phyloP scores from a whole-genome alignment of 2,888 invertebrate species.

The Pycnomerus fuliginosus region DNA sequence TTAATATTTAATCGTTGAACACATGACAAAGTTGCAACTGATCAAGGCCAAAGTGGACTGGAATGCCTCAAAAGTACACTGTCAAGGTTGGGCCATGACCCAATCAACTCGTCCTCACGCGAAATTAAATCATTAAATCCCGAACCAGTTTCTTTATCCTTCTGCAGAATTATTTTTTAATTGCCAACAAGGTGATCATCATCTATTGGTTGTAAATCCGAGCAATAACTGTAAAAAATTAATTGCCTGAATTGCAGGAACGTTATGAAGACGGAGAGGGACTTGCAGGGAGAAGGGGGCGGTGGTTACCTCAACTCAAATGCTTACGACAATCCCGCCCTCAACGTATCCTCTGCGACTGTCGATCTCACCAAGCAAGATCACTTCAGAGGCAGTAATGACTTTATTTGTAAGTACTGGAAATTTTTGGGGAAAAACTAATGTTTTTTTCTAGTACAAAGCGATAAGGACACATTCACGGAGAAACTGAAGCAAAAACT shows the following conservation, averaged over 20 bases:
- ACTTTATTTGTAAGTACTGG: conserved; percentile 57
- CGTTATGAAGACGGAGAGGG: conserved; percentile 33
- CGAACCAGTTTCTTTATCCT: too few species aligned
- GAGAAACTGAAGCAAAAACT: conserved; percentile 45
- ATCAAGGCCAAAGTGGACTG: too few species aligned
- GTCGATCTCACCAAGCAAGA: conserved; percentile 37
- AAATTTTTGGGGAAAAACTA: conserved; percentile 4
- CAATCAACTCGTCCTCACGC: too few species aligned
- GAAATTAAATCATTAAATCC: too few species aligned
- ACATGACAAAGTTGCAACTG: too few species aligned
- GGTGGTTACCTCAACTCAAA: conserved; percentile 40
- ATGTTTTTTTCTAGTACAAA: neutral
- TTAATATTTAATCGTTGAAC: too few species aligned
- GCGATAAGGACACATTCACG: neutral
- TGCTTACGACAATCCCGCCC: conserved; percentile 51
- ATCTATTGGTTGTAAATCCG: too few species aligned
- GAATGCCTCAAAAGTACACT: too few species aligned
- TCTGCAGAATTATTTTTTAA: too few species aligned
- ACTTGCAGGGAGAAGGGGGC: conserved; percentile 43
- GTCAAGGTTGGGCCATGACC: too few species aligned
- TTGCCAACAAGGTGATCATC: too few species aligned
- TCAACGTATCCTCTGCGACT: conserved; percentile 46
- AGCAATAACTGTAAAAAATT: too few species aligned
- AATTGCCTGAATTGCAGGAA: conserved; percentile 10
- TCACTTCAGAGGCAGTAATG: conserved; percentile 59